Conservation (phyloP, 2,113 vertebrate genomes). For the Fregetta grallaria region DNA sequence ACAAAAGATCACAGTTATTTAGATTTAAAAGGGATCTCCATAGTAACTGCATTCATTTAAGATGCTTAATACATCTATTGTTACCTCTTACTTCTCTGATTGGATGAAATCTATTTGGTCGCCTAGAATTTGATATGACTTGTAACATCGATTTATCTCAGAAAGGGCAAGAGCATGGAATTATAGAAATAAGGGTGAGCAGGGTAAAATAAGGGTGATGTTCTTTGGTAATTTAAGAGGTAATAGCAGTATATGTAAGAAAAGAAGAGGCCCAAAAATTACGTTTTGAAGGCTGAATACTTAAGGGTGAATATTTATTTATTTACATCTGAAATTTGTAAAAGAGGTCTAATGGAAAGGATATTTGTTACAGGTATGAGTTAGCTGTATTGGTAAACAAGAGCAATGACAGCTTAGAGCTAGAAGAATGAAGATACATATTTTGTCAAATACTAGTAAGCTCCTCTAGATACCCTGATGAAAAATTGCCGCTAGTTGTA, state of each 20-base stretch:
- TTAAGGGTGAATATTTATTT: not conserved
- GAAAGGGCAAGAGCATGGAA: not conserved
- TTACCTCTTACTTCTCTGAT: not conserved
- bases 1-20: not conserved
- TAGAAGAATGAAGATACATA: not conserved
- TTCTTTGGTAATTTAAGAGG: not conserved
- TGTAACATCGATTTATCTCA: not conserved
- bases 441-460: not conserved
- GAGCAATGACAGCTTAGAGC: not conserved
- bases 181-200: not conserved
- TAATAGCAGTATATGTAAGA: not conserved
- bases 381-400: not conserved
- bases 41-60: not conserved
- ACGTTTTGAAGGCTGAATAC: not conserved
- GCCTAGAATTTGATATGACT: not conserved
- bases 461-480: not conserved
- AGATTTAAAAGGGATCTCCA: not conserved
- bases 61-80: not conserved
- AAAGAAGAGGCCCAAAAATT: not conserved
- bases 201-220: not conserved
- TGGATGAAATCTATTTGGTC: not conserved
- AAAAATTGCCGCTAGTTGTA: not conserved
- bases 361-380: not conserved
- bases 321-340: not conserved
- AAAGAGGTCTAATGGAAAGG: not conserved